phyloP scores from a whole-genome alignment of 64 coral and sea anemone genomes.

The Stichodactyla mertensii region DNA sequence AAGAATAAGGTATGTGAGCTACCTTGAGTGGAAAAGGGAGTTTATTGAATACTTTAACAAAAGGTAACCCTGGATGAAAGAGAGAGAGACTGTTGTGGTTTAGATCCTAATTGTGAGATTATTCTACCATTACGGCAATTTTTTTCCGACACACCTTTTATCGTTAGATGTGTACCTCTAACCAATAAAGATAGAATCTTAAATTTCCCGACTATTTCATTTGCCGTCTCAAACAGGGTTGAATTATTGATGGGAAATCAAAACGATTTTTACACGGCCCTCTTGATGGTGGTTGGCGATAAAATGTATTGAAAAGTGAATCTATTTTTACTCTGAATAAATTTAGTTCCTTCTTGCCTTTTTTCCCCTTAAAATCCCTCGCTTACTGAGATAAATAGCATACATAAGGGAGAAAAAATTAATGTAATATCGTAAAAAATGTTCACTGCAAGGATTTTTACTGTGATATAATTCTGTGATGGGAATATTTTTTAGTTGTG shows the following conservation, averaged over 20 bases:
- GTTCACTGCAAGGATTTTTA: too few relatives aligned
- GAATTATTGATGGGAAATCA: not conserved
- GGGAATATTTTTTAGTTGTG: too few relatives aligned
- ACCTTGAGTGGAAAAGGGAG: not conserved
- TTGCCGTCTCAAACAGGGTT: not conserved
- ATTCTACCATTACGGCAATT: not conserved
- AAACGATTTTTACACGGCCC: not conserved
- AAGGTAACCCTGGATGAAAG: not conserved
- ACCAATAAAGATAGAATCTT: not conserved
- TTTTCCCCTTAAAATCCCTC: not conserved
- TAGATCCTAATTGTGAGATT: not conserved
- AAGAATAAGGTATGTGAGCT: not conserved
- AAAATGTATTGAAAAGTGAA: not conserved
- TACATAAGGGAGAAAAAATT: too few relatives aligned
- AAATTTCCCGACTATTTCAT: not conserved
- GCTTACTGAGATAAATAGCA: too few relatives aligned
- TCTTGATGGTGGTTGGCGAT: not conserved
- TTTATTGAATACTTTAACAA: not conserved
- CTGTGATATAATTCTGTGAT: too few relatives aligned
- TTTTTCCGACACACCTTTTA: not conserved
- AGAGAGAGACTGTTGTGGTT: not conserved
- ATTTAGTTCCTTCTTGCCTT: not conserved
- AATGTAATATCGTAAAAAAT: too few relatives aligned
- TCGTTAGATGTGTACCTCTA: not conserved
- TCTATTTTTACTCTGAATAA: not conserved